Evolutionary conservation across 2,797 vertebrate genomes (phyloP).

Genomic region (Varecia variegata): DNA sequence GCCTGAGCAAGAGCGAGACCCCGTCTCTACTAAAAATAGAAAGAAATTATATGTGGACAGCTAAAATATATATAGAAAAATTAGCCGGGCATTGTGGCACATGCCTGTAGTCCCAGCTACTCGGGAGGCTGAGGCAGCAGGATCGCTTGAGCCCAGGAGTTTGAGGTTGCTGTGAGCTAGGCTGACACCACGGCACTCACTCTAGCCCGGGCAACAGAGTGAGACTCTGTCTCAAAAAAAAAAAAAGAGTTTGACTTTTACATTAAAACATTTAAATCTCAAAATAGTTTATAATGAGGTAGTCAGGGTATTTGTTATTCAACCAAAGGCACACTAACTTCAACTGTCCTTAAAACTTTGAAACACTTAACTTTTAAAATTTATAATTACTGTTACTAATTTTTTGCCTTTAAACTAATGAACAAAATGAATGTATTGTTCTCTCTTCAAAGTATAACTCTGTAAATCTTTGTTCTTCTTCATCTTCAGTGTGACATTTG

Average conservation of each 20-base stretch:
- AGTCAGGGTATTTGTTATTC: neutral
- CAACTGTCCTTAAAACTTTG: neutral
- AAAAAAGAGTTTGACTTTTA: conserved; percentile 46
- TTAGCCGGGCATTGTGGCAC: too few relatives aligned
- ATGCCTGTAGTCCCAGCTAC: too few relatives aligned
- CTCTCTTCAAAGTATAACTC: neutral
- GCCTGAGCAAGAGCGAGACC: too few relatives aligned
- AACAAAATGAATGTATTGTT: conserved; percentile 15
- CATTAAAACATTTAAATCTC: conserved; percentile 20
- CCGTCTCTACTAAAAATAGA: too few relatives aligned
- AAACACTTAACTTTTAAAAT: conserved; percentile 7
- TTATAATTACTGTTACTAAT: neutral
- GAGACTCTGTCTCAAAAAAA: too few relatives aligned
- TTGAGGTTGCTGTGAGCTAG: too few relatives aligned
- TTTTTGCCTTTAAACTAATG: conserved; percentile 41
- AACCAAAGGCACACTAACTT: neutral
- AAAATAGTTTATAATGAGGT: neutral
- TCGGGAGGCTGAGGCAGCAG: too few relatives aligned
- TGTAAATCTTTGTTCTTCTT: conserved; percentile 74
- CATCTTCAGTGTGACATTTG: conserved; percentile 95
- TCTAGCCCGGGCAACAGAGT: too few relatives aligned
- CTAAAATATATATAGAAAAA: too few relatives aligned
- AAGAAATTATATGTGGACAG: too few relatives aligned
- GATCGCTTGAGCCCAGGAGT: too few relatives aligned
- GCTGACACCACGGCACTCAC: too few relatives aligned